Evolutionary conservation across 2,113 vertebrate genomes (phyloP), one percentile per base, ranked within the genome.

Genomic region (Tragelaphus buxtoni): DNA sequence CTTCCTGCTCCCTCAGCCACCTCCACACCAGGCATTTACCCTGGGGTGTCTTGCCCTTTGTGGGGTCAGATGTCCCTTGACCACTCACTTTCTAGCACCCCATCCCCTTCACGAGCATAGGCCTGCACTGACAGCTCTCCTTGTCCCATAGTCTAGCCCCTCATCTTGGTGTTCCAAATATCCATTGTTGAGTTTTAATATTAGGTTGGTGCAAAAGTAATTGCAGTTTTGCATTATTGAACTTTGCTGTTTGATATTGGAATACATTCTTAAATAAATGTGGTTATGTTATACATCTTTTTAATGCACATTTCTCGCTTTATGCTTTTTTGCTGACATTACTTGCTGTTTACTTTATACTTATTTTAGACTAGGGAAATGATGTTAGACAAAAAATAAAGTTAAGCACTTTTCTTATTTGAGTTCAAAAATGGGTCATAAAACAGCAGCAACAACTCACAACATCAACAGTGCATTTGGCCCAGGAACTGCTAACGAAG

Each of bases 91-190:
- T n/a, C 22, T n/a, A 60, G 5, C 7, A 12, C 5, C 17, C 9
- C 2, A 4, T 6, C 49, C 13, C 32, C 45, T 26, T 39, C 35
- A 32, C 9, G 0, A 60, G 30, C 3, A 3, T 9, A 0, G 9
- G 7, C 26, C 55, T 56, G 4, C 13, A 18, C 53, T 22, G 4
- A 13, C 1, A n/a, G 26, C 72, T n/a, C 3, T 47, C 20, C 49
- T 76, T 3, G 28, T 65, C 63, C 39, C 69, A 20, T 3, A 35
- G 2, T 8, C 47, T 32, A 13, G 39, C 53, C 9, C 61, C 28
- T 14, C 24, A 35, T 20, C 17, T 77, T 45, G 3, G 16, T 28
- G n/a, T 87, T 63, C 56, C 45, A 53, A 51, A 11, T 47, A 9
- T 28, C 39, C 20, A 1, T 0, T 22, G 13, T 39, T 47, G 51